Conservation (phyloP, 2,888 invertebrate species). For the Lasiommata megera region DNA sequence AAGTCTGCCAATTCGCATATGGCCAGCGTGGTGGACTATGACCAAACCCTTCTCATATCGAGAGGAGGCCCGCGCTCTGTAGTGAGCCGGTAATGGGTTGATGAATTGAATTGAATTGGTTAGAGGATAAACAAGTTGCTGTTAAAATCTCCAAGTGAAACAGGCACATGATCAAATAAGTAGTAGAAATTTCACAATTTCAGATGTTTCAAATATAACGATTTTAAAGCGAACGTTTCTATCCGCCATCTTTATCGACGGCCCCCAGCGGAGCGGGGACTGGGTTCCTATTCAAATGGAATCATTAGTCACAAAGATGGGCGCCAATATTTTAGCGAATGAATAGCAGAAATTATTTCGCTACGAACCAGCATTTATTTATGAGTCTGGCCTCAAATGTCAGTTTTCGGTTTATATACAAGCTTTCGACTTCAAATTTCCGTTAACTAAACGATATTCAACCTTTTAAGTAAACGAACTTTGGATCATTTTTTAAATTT, state of each 20-base stretch:
- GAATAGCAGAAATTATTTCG: constrained; percentile 67
- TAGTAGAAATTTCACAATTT: too few relatives aligned
- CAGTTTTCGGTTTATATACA: background rate
- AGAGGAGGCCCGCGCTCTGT: too few relatives aligned
- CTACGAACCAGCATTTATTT: constrained; percentile 50
- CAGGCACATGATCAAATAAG: too few relatives aligned
- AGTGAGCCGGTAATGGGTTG: too few relatives aligned
- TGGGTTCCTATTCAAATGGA: constrained; percentile 55
- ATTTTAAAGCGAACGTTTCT: constrained; percentile 8
- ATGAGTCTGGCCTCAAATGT: background rate
- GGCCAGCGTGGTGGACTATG: too few relatives aligned
- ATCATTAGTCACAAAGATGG: constrained; percentile 61
- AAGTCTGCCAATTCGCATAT: too few relatives aligned
- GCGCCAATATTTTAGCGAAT: constrained; percentile 62
- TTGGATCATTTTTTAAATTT: background rate
- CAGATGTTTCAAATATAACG: background rate
- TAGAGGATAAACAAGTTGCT: too few relatives aligned
- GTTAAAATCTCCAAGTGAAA: too few relatives aligned
- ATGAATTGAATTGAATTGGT: too few relatives aligned
- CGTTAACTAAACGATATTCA: background rate
- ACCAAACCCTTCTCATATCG: too few relatives aligned
- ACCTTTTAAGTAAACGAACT: background rate
- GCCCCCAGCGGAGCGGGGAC: constrained; percentile 30
- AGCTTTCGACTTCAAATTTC: background rate
- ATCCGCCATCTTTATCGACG: constrained; percentile 16